A percentile compares a stretch with the other conserved stretches of the same genome.
Evolutionary conservation across 2,888 invertebrate species (phyloP).

Genomic region (Parasteatoda lunata): DNA sequence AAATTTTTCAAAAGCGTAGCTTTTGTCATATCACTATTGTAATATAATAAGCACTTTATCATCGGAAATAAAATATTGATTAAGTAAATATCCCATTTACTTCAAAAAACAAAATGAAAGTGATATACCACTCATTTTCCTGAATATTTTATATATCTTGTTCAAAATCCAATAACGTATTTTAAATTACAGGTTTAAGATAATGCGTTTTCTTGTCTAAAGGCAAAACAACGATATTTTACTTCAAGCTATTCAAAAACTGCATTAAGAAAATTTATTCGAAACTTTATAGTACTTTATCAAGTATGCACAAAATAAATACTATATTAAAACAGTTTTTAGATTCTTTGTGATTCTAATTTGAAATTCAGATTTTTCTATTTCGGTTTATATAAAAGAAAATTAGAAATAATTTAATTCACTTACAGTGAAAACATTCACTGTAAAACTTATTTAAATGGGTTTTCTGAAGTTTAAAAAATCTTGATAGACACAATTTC

Average conservation of each 20-base stretch:
- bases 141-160: conserved; percentile 2
- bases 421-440: too few relatives aligned
- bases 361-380: neutral
- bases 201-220: neutral
- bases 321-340: neutral
- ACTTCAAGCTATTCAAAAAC: neutral
- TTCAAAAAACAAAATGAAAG: neutral
- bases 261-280: neutral
- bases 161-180: neutral
- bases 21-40: too few relatives aligned
- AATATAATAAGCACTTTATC: too few relatives aligned
- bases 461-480: too few relatives aligned
- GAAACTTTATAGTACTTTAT: neutral
- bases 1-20: too few relatives aligned
- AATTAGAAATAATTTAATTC: too few relatives aligned
- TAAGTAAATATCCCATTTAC: neutral
- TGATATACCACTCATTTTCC: neutral
- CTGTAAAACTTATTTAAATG: too few relatives aligned
- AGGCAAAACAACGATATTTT: neutral
- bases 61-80: neutral
- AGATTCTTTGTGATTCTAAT: neutral
- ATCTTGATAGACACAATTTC: too few relatives aligned
- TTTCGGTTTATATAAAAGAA: too few relatives aligned
- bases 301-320: neutral
- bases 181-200: neutral